These are phyloP conservation scores for Melanerpes formicivorus DNA, from an alignment of 2,113 vertebrate species.

Conservation along the genomic window DNA sequence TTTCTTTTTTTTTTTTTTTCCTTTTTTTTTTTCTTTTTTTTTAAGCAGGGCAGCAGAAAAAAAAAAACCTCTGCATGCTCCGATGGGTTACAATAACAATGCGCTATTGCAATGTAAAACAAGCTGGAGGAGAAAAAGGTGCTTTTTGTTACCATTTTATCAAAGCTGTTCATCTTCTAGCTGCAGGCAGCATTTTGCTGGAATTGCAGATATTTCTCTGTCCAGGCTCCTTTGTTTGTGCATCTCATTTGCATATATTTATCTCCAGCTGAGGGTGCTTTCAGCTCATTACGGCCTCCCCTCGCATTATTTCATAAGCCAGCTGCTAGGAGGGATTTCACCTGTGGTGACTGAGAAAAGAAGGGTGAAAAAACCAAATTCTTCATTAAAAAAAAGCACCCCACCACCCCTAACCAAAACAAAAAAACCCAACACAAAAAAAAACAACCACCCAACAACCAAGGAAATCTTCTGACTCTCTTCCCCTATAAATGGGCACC, in stretches of 20 bases:
- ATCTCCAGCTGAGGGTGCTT: slow-evolving; percentile 90
- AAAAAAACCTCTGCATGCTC: slow-evolving; percentile 76
- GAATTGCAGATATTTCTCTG: slow-evolving; percentile 88
- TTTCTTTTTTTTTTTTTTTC: not conserved
- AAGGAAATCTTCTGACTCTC: slow-evolving; percentile 86
- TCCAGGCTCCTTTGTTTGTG: slow-evolving; percentile 89
- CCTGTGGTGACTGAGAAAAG: slow-evolving; percentile 90
- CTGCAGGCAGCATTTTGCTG: slow-evolving; percentile 87
- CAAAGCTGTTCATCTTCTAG: slow-evolving; percentile 93
- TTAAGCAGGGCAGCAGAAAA: slow-evolving; percentile 62
- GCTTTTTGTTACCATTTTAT: slow-evolving; percentile 95
- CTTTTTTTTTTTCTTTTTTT: no score
- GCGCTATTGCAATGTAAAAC: slow-evolving; percentile 85
- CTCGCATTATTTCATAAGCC: slow-evolving; percentile 90
- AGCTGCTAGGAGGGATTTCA: slow-evolving; percentile 90
- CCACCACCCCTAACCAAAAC: no score
- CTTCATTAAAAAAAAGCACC: slow-evolving; percentile 75
- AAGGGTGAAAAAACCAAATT: slow-evolving; percentile 84
- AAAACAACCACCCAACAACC: not conserved
- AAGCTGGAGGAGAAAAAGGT: slow-evolving; percentile 84
- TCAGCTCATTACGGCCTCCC: slow-evolving; percentile 92
- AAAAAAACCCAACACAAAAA: slow-evolving; percentile 13
- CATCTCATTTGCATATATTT: slow-evolving; percentile 99
- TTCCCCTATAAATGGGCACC: slow-evolving; percentile 91
- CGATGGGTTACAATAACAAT: slow-evolving; percentile 81